These are phyloP conservation scores for Pachycephala philippinensis DNA, from an alignment of 2,113 vertebrate species.

Conservation along the genomic window DNA sequence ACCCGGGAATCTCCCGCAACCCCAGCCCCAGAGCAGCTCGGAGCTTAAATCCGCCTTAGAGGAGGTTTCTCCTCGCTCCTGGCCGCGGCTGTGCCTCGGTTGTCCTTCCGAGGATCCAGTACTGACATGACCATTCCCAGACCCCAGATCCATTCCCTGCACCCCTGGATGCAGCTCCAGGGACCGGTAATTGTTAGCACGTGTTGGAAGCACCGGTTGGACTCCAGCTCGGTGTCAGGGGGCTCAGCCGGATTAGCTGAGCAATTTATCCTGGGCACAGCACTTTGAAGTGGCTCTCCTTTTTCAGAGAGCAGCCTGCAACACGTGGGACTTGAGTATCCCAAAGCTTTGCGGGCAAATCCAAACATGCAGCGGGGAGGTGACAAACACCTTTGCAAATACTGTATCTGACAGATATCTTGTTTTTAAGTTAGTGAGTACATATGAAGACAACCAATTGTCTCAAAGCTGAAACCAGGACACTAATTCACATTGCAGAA, in stretches of 20 bases:
- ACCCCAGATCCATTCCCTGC: not conserved
- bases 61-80: not conserved
- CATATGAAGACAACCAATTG: not conserved
- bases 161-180: not conserved
- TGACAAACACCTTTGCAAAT: not conserved
- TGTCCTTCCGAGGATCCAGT: rapidly evolving
- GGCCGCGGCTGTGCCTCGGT: not conserved
- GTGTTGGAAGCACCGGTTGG: not conserved
- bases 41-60: rapidly evolving
- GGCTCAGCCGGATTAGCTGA: not conserved
- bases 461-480: not conserved
- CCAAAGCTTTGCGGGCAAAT: not conserved
- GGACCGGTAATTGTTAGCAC: not conserved
- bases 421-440: not conserved
- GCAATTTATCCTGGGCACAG: not conserved
- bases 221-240: not conserved
- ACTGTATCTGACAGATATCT: not conserved
- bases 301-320: not conserved
- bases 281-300: not conserved
- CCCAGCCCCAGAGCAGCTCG: not conserved
- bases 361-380: not conserved
- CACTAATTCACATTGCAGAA: not conserved
- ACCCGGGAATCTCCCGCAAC: not conserved
- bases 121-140: rapidly evolving
- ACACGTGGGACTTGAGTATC: not conserved